phyloP scores from a whole-genome alignment of 2,113 vertebrate genomes.

The Chaetodon trifascialis region DNA sequence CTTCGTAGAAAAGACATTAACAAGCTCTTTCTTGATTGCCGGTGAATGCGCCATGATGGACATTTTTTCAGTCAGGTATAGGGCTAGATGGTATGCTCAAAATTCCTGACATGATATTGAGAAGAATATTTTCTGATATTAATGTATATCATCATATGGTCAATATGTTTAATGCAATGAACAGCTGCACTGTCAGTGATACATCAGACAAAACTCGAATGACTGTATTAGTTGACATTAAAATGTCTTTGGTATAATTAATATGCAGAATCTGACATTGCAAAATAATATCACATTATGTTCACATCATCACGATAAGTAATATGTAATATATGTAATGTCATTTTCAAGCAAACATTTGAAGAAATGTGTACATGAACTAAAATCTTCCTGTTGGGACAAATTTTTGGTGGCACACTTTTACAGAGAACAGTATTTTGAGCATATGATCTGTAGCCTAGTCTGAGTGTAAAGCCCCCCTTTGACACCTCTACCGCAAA shows the following conservation, averaged over 20 bases:
- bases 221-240: not conserved
- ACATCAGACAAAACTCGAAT: not conserved
- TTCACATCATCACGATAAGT: not conserved
- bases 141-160: not conserved
- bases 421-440: not conserved
- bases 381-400: not conserved
- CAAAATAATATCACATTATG: not conserved
- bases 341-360: not conserved
- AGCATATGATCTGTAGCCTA: not conserved
- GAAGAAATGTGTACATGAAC: not conserved
- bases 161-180: not conserved
- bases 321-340: not conserved
- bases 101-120: not conserved
- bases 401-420: not conserved
- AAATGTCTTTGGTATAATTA: not conserved
- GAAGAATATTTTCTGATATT: not conserved
- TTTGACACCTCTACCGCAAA: slow-evolving; percentile 8
- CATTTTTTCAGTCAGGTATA: not conserved
- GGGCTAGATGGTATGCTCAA: not conserved
- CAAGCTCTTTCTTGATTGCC: not conserved
- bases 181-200: not conserved
- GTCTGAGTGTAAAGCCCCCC: not conserved
- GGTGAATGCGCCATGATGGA: not conserved
- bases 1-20: too few species aligned
- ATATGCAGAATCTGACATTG: not conserved